A percentile compares a stretch with the other conserved stretches of the same genome.
These are phyloP conservation scores for Channallabes apus DNA, from an alignment of 2,797 vertebrate species.

Conservation along the genomic window DNA sequence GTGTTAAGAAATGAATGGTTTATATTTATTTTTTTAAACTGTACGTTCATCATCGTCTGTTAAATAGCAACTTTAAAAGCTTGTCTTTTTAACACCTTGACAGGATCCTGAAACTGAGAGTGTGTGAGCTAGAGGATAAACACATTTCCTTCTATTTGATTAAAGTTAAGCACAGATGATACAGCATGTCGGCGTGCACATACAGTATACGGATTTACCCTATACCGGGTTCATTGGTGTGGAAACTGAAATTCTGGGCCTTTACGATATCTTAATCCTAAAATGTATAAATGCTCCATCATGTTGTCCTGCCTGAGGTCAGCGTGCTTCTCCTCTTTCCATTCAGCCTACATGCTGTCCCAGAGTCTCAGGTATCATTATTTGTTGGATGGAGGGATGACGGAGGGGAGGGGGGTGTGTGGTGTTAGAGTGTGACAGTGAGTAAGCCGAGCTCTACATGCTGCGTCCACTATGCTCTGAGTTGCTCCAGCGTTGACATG, in stretches of 20 bases:
- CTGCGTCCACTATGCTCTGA: conserved; percentile 26
- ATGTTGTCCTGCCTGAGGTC: background rate
- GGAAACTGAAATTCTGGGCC: background rate
- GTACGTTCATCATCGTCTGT: too few species aligned
- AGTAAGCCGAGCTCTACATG: background rate
- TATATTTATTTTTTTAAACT: too few species aligned
- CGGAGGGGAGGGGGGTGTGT: conserved; percentile 3
- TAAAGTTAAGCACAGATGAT: background rate
- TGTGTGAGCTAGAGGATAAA: background rate
- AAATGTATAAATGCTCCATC: background rate
- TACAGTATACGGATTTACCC: background rate
- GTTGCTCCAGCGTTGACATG: conserved; percentile 66
- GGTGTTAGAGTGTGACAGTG: background rate
- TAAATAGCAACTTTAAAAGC: too few species aligned
- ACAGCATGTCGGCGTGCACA: background rate
- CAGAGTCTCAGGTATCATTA: conserved; percentile 49
- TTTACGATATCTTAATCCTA: background rate
- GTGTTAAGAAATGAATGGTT: too few species aligned
- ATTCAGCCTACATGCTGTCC: conserved; percentile 34
- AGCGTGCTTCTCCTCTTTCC: conserved; percentile 27
- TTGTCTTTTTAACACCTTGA: too few species aligned
- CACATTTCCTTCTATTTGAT: background rate
- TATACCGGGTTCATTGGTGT: background rate
- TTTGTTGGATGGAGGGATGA: conserved; percentile 27
- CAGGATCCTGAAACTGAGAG: too few species aligned